These are phyloP conservation scores for Pterocles orientalis DNA, from an alignment of 2,113 vertebrate species.

Conservation along the genomic window DNA sequence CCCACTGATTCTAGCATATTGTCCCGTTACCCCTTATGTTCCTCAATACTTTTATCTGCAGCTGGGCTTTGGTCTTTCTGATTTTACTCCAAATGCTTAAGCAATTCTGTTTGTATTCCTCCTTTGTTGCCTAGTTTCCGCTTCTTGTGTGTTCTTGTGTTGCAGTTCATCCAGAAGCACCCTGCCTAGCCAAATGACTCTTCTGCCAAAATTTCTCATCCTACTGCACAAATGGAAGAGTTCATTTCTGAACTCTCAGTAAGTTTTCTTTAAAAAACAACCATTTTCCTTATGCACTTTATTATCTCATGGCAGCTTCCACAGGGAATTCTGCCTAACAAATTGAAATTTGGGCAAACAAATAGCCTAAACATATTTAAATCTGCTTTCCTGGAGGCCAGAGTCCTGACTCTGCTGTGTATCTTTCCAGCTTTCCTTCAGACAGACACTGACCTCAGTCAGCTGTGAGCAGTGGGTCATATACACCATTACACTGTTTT, in stretches of 20 bases:
- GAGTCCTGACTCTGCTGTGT: background rate
- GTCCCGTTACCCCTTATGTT: background rate
- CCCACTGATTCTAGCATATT: conserved; percentile 9
- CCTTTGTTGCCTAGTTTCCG: conserved; percentile 13
- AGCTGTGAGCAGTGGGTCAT: background rate
- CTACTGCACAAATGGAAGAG: background rate
- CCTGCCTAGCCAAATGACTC: background rate
- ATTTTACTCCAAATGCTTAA: conserved; percentile 34
- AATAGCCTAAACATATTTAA: background rate
- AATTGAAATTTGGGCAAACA: background rate
- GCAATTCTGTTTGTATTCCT: background rate
- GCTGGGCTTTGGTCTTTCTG: conserved; percentile 7
- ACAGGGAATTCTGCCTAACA: background rate
- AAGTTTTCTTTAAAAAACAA: background rate
- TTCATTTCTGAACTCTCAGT: background rate
- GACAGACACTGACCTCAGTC: background rate
- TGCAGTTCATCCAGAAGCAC: conserved; percentile 9
- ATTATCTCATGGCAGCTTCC: background rate
- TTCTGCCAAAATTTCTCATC: conserved; percentile 26
- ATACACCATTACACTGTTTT: background rate
- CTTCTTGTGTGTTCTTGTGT: conserved; percentile 24
- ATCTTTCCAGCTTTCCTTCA: background rate
- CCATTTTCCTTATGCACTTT: background rate
- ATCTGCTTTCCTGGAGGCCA: background rate
- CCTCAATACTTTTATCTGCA: background rate